phyloP scores from a whole-genome alignment of 2,113 vertebrate species.

The Dicerorhinus sumatrensis region DNA sequence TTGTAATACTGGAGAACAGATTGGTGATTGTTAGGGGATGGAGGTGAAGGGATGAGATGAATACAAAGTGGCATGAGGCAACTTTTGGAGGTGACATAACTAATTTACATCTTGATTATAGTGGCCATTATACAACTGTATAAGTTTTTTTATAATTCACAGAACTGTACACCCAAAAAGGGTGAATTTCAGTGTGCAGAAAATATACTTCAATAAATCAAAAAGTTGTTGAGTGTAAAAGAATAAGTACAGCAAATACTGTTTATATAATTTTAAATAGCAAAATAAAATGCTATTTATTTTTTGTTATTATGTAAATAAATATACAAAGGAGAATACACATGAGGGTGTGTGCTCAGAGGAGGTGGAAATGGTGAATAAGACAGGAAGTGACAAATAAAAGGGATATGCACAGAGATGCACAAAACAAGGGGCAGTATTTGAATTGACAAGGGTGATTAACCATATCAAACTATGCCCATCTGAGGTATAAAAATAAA shows the following conservation, averaged over 20 bases:
- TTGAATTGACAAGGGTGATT: background rate
- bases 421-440: background rate
- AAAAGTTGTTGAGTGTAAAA: background rate
- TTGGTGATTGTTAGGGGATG: background rate
- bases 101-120: background rate
- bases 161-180: background rate
- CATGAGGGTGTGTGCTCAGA: background rate
- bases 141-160: background rate
- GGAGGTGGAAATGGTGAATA: background rate
- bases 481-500: background rate
- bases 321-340: background rate
- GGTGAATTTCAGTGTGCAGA: background rate
- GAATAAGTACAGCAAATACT: background rate
- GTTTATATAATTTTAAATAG: background rate
- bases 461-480: background rate
- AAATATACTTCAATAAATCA: background rate
- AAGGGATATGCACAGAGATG: background rate
- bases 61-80: background rate
- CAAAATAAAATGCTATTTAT: background rate
- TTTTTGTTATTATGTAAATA: background rate
- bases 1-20: background rate
- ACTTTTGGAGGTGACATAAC: background rate
- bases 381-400: background rate
- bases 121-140: background rate
- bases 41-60: background rate